These are phyloP conservation scores for Arrhamphus sclerolepis DNA, from an alignment of 2,797 vertebrate species.

Conservation along the genomic window DNA sequence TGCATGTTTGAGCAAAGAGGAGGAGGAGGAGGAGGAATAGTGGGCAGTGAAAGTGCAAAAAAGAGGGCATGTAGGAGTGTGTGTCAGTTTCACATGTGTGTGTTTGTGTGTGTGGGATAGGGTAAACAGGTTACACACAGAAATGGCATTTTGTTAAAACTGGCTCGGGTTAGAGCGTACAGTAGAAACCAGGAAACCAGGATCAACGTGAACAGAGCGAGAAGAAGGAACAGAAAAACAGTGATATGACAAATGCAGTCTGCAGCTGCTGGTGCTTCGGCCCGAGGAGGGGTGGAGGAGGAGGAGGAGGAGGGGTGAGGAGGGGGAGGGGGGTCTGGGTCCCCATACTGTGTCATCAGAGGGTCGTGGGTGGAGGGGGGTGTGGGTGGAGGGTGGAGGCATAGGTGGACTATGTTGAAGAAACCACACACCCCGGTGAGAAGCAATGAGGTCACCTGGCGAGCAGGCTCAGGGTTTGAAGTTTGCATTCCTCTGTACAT, in stretches of 20 bases:
- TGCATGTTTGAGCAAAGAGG: constrained; percentile 65
- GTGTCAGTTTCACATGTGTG: constrained; percentile 19
- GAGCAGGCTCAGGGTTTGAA: constrained; percentile 35
- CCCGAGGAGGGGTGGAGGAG: constrained; percentile 46
- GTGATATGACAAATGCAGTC: constrained; percentile 87
- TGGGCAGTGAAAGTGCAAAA: constrained; percentile 85
- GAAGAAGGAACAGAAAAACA: constrained; percentile 75
- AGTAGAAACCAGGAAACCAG: constrained; percentile 80
- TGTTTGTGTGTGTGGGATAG: constrained; percentile 46
- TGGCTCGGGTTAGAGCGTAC: constrained; percentile 83
- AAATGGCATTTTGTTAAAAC: constrained; percentile 86
- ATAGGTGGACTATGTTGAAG: constrained; percentile 57
- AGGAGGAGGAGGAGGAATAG: constrained; percentile 58
- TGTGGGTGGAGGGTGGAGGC: constrained; percentile 38
- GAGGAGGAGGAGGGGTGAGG: constrained; percentile 16
- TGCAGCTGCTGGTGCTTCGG: constrained; percentile 84
- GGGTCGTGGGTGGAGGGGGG: constrained; percentile 54
- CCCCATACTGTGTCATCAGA: constrained; percentile 44
- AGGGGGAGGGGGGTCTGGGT: constrained; percentile 50
- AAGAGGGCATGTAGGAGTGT: constrained; percentile 68
- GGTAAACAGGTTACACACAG: constrained; percentile 87
- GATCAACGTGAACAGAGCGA: constrained; percentile 62
- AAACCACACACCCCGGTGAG: constrained; percentile 74
- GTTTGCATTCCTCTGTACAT: constrained; percentile 72
- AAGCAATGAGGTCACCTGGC: constrained; percentile 73